Evolutionary conservation across 2,113 vertebrate genomes (phyloP), one percentile per base, ranked within the genome.

Genomic region (Triplophysa dalaica): DNA sequence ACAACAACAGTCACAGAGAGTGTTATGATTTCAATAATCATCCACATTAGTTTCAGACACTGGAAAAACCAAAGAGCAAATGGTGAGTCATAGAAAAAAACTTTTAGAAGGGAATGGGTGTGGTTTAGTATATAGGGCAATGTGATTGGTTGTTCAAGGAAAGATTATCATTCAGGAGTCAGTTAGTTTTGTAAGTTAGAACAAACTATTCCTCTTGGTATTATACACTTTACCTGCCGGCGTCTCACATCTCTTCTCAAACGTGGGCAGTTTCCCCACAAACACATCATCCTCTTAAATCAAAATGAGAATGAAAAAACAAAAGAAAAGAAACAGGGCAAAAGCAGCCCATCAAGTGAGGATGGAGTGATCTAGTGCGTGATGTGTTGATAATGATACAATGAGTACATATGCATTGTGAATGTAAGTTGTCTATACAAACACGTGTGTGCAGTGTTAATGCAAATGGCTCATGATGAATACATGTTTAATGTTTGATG

Each of bases 181-280:
- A 69, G 64, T 79, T 70, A 75, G 64, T 58, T 11, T 19, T n/a
- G 19, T 75, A 70, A 33, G 56, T 64, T 54, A 62, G 54, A 65
- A 61, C 9, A 21, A 41, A 70, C n/a, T 73, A n/a, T 60, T 26
- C 67, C 41, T 81, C 67, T 17, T 38, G 24, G 45, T 60, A 19
- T 16, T 38, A 56, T 29, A 75, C 88, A 93, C 90, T 81, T 83
- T 96, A 98, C 95, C 95, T 97, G 95, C 90, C 78, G 93, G 87
- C 60, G 94, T 93, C 67, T 95, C 95, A 94, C 90, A 94, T 84
- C 91, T 91, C 89, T 94, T 97, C 94, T 95, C 95, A 95, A 94
- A 93, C 88, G 94, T 92, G 83, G 93, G 93, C 91, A 94, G 94
- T 89, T 93, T 95, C 68, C 86, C 91, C 92, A 95, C 89, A 87